Base-by-base conservation (phyloP, 1,140 invertebrate genomes). In the Brachionus manjavacas region DNA sequence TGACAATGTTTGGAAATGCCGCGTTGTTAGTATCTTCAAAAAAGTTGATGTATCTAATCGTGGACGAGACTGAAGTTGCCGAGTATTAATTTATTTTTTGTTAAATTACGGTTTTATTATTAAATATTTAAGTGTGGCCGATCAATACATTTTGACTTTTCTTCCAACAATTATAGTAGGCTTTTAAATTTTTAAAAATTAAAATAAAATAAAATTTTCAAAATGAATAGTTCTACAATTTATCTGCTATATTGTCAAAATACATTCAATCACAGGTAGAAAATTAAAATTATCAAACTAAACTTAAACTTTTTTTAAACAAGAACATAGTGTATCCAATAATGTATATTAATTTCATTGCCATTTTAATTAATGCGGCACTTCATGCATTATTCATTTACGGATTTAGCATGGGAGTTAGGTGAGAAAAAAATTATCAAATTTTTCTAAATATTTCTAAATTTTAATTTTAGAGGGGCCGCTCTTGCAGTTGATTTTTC, bases 251-350 rank as follows among this genome's bases (percentile, higher is more conserved):
- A 43, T 41, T 81, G 79, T 43, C 52, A 9, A 81, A 81, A 46
- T 81, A 41, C 35, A 41, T 81, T 23, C 79, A 81, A 43, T 81
- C 79, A 43, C 79, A 81, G 41, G 79, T 81, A 81, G 41, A 31
- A 8, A 60, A 60, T n/a, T 20, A 6, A 39, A 39, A 72, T 14
- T 8, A 20, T 16, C 12, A 4, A 35, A 41, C 39, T 43, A 0
- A 25, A 49, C 31, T 49, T 20, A 49, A 49, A 64, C 2, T 25
- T 81, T 16, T 81, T 20, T 39, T 43, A 23, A 43, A n/a, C n/a
- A n/a, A 81, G 79, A 60, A 81, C 12, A 81, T 81, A 14, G 64
- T 81, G 6, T 64, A 64, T 68, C 79, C 79, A 43, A 68, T 81
- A 68, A 81, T 81, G 79, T 68, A 43, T 4, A 64, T 81, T 2